A percentile compares a stretch with the other conserved stretches of the same genome.
Evolutionary conservation across 2,113 vertebrate genomes (phyloP).

Genomic region (Aptenodytes patagonicus): DNA sequence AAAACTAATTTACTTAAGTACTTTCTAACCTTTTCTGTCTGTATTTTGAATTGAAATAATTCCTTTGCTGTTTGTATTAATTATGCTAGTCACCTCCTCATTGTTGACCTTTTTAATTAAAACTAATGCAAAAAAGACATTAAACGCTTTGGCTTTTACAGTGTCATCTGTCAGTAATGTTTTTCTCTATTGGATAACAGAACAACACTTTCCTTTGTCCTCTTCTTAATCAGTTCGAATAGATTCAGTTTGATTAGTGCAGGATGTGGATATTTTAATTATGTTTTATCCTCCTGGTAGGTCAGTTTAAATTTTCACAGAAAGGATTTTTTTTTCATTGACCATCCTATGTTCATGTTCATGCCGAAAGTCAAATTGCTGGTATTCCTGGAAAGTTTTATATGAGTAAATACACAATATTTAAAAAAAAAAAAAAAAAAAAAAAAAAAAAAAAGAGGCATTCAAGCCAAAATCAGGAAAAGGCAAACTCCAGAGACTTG

Average conservation of each 20-base stretch:
- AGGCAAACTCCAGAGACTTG: neutral
- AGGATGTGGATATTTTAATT: neutral
- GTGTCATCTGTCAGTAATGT: neutral
- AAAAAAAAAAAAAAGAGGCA: neutral
- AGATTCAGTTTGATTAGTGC: neutral
- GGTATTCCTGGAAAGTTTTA: neutral
- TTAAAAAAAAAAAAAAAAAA: neutral
- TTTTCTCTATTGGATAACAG: neutral
- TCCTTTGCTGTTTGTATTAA: neutral
- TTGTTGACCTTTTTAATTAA: slow-evolving; percentile 46
- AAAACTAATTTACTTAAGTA: slow-evolving; percentile 47
- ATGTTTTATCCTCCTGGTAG: neutral
- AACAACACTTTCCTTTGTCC: neutral
- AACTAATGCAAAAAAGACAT: neutral
- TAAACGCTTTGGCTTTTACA: neutral
- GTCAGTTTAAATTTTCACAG: neutral
- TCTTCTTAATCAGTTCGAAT: neutral
- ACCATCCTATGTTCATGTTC: neutral
- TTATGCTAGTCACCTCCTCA: neutral
- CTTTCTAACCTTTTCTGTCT: neutral
- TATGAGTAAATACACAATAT: neutral
- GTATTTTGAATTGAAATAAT: neutral
- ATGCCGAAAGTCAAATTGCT: neutral
- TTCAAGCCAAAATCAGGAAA: neutral
- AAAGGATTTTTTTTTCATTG: neutral